These are phyloP conservation scores for Ciconia nigra DNA, from an alignment of 2,797 vertebrate genomes.

Conservation along the genomic window DNA sequence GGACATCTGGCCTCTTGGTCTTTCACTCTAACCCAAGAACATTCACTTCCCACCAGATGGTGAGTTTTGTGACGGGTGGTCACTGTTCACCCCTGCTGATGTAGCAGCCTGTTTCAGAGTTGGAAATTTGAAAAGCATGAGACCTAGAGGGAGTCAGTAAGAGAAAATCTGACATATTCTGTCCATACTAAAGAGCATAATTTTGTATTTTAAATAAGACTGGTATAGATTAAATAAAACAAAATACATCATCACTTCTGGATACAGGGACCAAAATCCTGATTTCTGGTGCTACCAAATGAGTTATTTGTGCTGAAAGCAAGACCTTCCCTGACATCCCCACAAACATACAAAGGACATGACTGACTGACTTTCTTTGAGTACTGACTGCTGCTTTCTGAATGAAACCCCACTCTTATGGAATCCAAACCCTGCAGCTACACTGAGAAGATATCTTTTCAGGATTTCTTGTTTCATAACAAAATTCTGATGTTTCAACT, in stretches of 20 bases:
- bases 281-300: not conserved
- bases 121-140: not conserved
- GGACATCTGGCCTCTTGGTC: not conserved
- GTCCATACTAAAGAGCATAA: fast-evolving
- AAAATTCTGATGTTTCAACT: not conserved
- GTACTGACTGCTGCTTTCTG: not conserved
- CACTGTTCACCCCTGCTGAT: not conserved
- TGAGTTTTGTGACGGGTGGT: not conserved
- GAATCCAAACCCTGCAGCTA: not conserved
- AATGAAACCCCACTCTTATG: not conserved
- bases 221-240: not conserved
- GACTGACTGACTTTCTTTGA: not conserved
- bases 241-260: not conserved
- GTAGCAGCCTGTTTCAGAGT: not conserved
- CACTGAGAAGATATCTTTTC: not conserved
- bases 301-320: not conserved
- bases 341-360: not conserved
- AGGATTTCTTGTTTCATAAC: not conserved
- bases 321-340: not conserved
- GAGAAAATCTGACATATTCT: not conserved
- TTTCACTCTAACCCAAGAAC: not conserved
- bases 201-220: not conserved
- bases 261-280: not conserved
- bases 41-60: not conserved
- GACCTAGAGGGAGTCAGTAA: not conserved